phyloP scores from a whole-genome alignment of 1,140 invertebrate species.

The Drosophila novamexicana region DNA sequence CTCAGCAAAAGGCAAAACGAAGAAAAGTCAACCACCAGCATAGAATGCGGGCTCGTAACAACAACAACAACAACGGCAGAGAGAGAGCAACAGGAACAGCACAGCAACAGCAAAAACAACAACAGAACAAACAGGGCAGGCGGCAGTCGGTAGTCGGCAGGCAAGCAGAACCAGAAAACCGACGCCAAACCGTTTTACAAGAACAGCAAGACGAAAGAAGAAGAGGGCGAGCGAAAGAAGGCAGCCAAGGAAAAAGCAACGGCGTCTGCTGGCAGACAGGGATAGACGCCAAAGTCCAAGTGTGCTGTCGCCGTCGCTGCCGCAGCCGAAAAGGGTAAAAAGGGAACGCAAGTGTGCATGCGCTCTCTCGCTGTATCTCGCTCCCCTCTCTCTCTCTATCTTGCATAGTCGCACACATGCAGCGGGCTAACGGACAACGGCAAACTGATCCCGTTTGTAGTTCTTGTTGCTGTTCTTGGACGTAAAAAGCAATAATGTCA shows the following conservation, averaged over 20 bases:
- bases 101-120: conserved; percentile 39
- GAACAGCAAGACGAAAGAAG: conserved; percentile 43
- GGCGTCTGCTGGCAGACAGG: conserved; percentile 15
- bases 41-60: conserved; percentile 73
- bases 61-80: conserved; percentile 37
- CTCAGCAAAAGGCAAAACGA: conserved; percentile 69
- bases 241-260: conserved; percentile 23
- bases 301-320: conserved; percentile 2
- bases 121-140: conserved; percentile 44
- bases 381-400: neutral
- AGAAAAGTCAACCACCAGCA: conserved; percentile 81
- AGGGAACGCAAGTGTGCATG: conserved; percentile 24
- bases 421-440: conserved; percentile 40
- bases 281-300: conserved; percentile 37
- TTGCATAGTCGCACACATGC: conserved; percentile 18
- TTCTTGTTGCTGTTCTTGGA: conserved; percentile 34
- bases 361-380: conserved; percentile 4
- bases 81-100: conserved; percentile 51
- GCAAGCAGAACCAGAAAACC: conserved; percentile 40
- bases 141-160: conserved; percentile 25
- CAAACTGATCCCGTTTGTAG: conserved; percentile 62
- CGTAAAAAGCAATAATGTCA: conserved; percentile 47
- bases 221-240: conserved; percentile 33
- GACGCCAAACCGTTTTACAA: conserved; percentile 29
- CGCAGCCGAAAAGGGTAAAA: conserved; percentile 39